Conservation (phyloP, 2,113 vertebrate species). For the Plecturocebus donacophilus region DNA sequence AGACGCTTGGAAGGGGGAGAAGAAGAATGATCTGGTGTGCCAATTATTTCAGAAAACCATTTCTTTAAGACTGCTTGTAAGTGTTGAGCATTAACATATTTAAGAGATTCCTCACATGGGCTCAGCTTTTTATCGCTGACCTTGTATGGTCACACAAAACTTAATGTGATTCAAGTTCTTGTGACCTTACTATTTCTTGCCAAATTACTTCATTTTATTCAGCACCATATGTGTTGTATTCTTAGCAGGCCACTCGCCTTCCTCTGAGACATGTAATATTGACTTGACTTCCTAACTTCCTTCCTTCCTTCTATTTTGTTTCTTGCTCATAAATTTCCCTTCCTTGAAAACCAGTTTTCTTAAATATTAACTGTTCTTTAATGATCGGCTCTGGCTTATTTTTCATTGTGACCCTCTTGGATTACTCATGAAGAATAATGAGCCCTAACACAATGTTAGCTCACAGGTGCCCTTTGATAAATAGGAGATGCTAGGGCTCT, state of each 20-base stretch:
- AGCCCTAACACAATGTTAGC: not conserved
- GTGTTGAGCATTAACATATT: conserved; percentile 64
- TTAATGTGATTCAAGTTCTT: not conserved
- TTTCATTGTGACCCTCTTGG: not conserved
- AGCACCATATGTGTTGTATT: not conserved
- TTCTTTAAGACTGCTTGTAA: conserved; percentile 38
- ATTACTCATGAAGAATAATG: not conserved
- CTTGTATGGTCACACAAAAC: not conserved
- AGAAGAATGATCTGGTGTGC: conserved; percentile 59
- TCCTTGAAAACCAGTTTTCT: not conserved
- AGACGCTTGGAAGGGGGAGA: conserved; percentile 42
- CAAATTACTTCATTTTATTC: conserved; percentile 38
- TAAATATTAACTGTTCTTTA: not conserved
- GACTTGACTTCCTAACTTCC: not conserved
- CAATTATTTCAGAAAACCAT: conserved; percentile 54
- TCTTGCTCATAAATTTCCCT: not conserved
- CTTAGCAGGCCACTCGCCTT: not conserved
- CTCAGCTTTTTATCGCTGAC: not conserved
- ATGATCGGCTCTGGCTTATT: not conserved
- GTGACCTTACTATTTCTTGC: not conserved
- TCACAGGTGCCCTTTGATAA: not conserved
- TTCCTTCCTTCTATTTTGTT: not conserved
- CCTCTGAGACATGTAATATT: not conserved
- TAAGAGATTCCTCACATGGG: conserved; percentile 5
- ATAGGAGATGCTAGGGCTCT: not conserved